Conservation (phyloP, 2,113 vertebrate species). For the Trochalopteron elliotii region DNA sequence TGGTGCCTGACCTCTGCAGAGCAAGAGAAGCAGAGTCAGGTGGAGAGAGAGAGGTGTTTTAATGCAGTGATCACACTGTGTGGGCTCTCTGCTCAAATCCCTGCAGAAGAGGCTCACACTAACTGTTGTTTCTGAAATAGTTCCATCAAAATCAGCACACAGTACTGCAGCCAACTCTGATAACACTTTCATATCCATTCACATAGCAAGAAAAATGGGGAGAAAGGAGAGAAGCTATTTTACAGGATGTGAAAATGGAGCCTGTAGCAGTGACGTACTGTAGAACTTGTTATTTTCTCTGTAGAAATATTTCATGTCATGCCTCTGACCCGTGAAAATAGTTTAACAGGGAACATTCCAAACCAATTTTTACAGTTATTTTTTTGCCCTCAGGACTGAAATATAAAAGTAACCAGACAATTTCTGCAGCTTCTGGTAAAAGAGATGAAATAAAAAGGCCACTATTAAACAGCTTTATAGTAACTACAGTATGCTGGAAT, state of each 20-base stretch:
- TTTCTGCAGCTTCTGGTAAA: conserved; percentile 12
- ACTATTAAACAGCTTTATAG: not conserved
- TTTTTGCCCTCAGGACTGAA: not conserved
- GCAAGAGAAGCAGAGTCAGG: not conserved
- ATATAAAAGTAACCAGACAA: conserved; percentile 18
- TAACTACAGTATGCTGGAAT: not conserved
- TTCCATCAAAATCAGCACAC: conserved; percentile 26
- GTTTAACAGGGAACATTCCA: conserved; percentile 37
- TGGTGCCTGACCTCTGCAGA: not conserved
- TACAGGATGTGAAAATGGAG: conserved; percentile 9
- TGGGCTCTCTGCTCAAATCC: not conserved
- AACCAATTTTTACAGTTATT: conserved; percentile 34
- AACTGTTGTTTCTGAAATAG: not conserved
- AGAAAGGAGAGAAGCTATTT: not conserved
- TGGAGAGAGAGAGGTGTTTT: not conserved
- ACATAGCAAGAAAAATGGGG: not conserved
- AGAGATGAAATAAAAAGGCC: conserved; percentile 16
- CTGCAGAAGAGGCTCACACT: not conserved
- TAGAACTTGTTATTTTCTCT: conserved; percentile 24
- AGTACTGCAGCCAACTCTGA: not conserved
- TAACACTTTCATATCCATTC: conserved; percentile 4
- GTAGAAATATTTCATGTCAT: conserved; percentile 30
- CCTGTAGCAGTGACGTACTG: not conserved
- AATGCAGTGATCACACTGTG: not conserved
- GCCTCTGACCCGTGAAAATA: conserved; percentile 38